Base-by-base conservation (phyloP, 2,797 vertebrate species). In the Pangasius sanitwongsei region DNA sequence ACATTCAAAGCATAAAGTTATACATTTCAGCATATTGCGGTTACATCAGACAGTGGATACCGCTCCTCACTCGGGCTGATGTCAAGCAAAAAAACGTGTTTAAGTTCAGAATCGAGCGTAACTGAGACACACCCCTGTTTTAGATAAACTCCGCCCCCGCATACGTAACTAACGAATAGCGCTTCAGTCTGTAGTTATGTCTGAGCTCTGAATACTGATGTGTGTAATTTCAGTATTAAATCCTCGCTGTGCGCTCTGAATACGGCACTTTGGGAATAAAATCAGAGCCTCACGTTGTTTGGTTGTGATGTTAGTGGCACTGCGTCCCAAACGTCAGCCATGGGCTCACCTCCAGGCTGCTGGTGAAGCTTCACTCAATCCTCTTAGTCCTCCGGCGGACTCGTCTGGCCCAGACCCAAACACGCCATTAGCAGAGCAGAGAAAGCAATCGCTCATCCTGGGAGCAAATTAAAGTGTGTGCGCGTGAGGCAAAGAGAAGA, bases 381-480 rank as follows among this genome's bases (percentile, higher is more conserved):
- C 34, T 59, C 31, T 37, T 9, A 0, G 57, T 28, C 6, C 81
- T 83, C n/a, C 81, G n/a, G 81, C 3, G 37, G 1, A 0, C 81
- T 63, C 5, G 81, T 11, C 74, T 82, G 86, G 89, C 89, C 5
- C 23, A 9, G 69, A 37, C 9, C 18, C 59, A 85, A 53, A 13
- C 25, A 69, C 34, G 12, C 18, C 69, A 25, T 89, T 89, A 87
- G 82, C 63, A 28, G 41, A 55, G 57, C 67, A 34, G 18, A 88
- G 75, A 78, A 85, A 23, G 48, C 80, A 7, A 59, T 31, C 12
- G 86, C 77, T 84, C 84, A 11, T 67, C 20, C 37, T 31, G 20
- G 37, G 75, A 81, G 61, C 23, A 77, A 63, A 88, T 81, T 78
- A 85, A 70, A 86, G 72, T 9, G 2, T 72, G 77, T 48, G 50